phyloP scores from a whole-genome alignment of 2,888 invertebrate species.

The Brenthis ino region DNA sequence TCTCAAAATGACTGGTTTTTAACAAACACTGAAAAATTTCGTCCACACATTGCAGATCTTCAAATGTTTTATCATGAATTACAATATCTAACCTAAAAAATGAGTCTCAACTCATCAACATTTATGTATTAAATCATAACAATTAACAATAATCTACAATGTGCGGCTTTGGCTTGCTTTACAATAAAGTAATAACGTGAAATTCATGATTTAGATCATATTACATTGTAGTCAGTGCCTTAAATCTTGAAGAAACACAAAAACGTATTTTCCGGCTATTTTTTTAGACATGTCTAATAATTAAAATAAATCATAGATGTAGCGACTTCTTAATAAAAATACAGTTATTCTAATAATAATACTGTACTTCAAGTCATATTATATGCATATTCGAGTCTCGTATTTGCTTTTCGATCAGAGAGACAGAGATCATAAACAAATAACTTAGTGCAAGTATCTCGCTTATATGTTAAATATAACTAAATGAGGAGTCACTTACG shows the following conservation, averaged over 20 bases:
- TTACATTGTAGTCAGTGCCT: background rate
- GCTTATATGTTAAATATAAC: slow-evolving; percentile 32
- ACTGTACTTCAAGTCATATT: slow-evolving; percentile 35
- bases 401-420: slow-evolving; percentile 19
- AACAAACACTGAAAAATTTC: slow-evolving; percentile 3
- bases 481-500: slow-evolving; percentile 43
- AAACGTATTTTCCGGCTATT: background rate
- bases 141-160: background rate
- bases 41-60: background rate
- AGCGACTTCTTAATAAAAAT: slow-evolving; percentile 1
- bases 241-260: background rate
- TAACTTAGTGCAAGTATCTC: slow-evolving; percentile 27
- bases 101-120: background rate
- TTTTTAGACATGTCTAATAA: background rate
- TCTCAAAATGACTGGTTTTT: slow-evolving; percentile 11
- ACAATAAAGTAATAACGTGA: no score
- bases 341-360: slow-evolving; percentile 33
- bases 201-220: no score
- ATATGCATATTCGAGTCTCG: slow-evolving; percentile 30
- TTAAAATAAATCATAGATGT: background rate
- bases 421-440: slow-evolving; percentile 41
- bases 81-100: background rate
- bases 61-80: background rate
- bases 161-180: background rate
- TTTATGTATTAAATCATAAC: background rate